Evolutionary conservation across 2,888 invertebrate species (phyloP).

Genomic region (Drosophila quasianomalipes): DNA sequence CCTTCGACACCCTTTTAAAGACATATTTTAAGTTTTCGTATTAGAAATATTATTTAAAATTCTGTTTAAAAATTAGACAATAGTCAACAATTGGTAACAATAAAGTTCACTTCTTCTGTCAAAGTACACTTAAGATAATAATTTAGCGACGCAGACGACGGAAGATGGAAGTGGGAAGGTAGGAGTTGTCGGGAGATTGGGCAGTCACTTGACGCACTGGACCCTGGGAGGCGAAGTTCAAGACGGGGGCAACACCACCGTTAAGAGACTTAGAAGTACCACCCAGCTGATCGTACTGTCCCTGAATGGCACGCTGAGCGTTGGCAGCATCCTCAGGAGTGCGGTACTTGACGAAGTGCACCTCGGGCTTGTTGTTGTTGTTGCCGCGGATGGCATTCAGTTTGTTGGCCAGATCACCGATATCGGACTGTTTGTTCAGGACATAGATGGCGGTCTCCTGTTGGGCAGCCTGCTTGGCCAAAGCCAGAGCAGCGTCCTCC

Average conservation of each 20-base stretch:
- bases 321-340: constrained; percentile 80
- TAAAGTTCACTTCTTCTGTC: constrained; percentile 29
- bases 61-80: constrained; percentile 49
- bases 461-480: constrained; percentile 76
- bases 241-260: constrained; percentile 74
- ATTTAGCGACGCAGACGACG: constrained; percentile 71
- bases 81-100: constrained; percentile 71
- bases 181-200: constrained; percentile 59
- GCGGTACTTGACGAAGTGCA: constrained; percentile 83
- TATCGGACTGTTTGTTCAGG: constrained; percentile 79
- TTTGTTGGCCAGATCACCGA: constrained; percentile 69
- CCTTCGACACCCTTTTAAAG: background rate
- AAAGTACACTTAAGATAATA: constrained; percentile 14
- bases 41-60: constrained; percentile 49
- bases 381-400: constrained; percentile 65
- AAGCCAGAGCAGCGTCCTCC: constrained; percentile 74
- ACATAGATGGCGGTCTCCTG: constrained; percentile 84
- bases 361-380: constrained; percentile 78
- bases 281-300: constrained; percentile 75
- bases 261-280: constrained; percentile 67
- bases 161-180: constrained; percentile 76
- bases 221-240: constrained; percentile 79
- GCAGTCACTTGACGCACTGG: constrained; percentile 54
- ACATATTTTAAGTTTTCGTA: constrained; percentile 23
- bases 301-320: constrained; percentile 79